Conservation (phyloP, 2,113 vertebrate genomes). For the Ctenodactylus gundi region DNA sequence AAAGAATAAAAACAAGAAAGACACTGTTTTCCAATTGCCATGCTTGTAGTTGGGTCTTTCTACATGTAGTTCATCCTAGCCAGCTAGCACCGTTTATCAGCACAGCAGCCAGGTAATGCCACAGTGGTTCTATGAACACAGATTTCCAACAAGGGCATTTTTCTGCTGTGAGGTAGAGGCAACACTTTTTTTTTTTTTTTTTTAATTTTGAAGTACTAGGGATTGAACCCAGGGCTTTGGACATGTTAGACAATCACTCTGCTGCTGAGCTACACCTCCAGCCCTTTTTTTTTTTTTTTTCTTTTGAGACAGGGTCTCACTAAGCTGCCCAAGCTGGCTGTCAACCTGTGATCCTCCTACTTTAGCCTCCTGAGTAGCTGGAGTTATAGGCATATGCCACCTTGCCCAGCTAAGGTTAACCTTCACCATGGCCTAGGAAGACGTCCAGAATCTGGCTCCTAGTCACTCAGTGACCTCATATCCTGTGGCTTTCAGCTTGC, state of each 20-base stretch:
- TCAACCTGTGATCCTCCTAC: neutral
- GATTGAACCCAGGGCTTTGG: neutral
- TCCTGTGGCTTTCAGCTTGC: rapidly evolving
- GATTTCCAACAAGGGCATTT: neutral
- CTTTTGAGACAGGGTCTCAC: neutral
- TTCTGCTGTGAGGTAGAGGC: neutral
- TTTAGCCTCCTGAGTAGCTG: neutral
- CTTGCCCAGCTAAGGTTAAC: neutral
- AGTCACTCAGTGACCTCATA: no score
- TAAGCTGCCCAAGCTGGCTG: neutral
- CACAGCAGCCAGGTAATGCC: neutral
- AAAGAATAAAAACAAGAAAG: slow-evolving; percentile 23
- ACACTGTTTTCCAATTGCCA: neutral
- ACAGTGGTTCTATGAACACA: neutral
- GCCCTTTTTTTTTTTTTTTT: neutral
- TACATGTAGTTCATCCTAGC: neutral
- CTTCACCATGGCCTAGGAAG: neutral
- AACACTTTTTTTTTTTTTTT: neutral
- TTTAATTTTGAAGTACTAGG: neutral
- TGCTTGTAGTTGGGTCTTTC: slow-evolving; percentile 14
- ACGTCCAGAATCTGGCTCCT: neutral
- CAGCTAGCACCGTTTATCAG: neutral
- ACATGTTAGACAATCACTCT: neutral
- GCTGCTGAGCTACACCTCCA: neutral
- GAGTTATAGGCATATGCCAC: neutral